Evolutionary conservation across 2,888 invertebrate genomes (phyloP).

Genomic region (Drosophila yooni): DNA sequence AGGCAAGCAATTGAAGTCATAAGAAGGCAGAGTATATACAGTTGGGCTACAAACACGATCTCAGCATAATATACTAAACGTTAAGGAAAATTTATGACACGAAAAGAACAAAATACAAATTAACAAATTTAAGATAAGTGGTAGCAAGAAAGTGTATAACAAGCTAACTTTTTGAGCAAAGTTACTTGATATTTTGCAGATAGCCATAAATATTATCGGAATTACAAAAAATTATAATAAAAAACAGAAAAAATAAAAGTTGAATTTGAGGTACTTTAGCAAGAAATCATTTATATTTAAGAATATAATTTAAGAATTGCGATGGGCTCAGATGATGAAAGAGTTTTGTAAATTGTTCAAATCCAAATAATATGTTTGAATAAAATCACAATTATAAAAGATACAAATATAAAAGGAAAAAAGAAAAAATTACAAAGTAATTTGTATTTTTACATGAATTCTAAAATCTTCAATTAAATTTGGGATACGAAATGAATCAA

Average conservation of each 20-base stretch:
- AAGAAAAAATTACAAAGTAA: neutral
- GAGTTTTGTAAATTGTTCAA: neutral
- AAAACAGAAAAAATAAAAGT: no score
- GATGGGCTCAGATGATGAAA: fast-evolving
- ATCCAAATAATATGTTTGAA: neutral
- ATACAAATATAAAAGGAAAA: neutral
- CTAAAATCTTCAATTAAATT: neutral
- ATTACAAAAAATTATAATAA: neutral
- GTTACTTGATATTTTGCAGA: neutral
- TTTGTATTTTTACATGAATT: neutral
- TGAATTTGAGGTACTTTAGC: no score
- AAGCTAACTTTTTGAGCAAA: neutral
- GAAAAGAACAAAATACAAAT: constrained; percentile 6
- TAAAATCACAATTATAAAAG: neutral
- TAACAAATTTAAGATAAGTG: neutral
- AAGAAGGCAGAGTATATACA: constrained; percentile 1
- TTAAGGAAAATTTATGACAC: neutral
- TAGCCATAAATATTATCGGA: neutral
- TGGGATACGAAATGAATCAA: neutral
- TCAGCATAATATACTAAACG: neutral
- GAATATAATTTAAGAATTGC: neutral
- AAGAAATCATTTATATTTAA: no score
- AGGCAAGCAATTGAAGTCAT: neutral
- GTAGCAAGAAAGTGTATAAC: neutral
- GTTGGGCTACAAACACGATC: neutral